phyloP scores from a whole-genome alignment of 2,888 invertebrate genomes.

The Hecatera dysodea region DNA sequence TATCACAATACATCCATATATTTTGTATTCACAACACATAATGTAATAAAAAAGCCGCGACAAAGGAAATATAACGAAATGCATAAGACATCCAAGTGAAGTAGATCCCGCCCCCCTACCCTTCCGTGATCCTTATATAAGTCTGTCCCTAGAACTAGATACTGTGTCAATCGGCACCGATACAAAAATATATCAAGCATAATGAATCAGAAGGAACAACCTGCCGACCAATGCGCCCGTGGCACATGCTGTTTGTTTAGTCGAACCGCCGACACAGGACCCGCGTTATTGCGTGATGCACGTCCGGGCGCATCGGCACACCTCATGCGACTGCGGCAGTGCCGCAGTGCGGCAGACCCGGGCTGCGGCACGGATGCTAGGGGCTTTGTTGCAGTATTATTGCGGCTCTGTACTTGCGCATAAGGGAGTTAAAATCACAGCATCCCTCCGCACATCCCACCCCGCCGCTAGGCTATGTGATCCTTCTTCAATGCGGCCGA shows the following conservation, averaged over 20 bases:
- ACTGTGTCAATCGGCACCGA: too few relatives aligned
- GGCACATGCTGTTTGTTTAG: neutral
- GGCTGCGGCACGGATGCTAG: too few relatives aligned
- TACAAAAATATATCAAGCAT: neutral
- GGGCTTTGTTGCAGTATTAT: too few relatives aligned
- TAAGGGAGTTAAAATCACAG: too few relatives aligned
- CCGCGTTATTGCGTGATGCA: neutral
- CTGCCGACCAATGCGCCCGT: slow-evolving; percentile 1
- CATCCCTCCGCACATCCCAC: too few relatives aligned
- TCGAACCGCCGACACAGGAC: neutral
- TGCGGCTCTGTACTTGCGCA: too few relatives aligned
- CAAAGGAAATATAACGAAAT: neutral
- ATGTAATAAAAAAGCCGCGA: neutral
- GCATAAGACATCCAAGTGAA: neutral
- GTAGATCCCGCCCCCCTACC: neutral
- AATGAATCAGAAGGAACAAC: neutral
- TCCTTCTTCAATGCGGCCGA: too few relatives aligned
- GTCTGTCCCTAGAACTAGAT: neutral
- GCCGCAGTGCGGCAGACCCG: too few relatives aligned
- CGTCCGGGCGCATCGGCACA: neutral
- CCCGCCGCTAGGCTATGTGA: too few relatives aligned
- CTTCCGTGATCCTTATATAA: neutral
- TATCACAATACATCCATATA: too few relatives aligned
- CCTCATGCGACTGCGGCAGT: neutral
- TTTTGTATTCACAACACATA: too few relatives aligned